Base-by-base conservation (phyloP, 2,797 vertebrate species). In the Coregonus sp. region DNA sequence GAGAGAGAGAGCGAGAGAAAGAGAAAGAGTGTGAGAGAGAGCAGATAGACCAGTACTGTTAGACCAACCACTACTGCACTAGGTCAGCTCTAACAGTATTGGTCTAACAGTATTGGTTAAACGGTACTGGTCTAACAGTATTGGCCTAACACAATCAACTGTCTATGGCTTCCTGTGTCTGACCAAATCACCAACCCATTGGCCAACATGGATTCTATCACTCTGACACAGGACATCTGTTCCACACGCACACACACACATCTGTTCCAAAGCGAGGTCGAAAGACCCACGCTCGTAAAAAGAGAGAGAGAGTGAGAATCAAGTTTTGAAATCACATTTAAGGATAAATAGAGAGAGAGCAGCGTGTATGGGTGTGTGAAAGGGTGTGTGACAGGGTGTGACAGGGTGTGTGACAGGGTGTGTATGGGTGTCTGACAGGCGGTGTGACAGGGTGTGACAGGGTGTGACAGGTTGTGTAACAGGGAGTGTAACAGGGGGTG, bases 201-300 rank as follows among this genome's bases (percentile, higher is more conserved):
- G 67, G 67, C 33, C 47, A 4, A 71, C 11, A 72, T 61, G 47
- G 1, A 18, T 35, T 35, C 4, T 33, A 25, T 65, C 14, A 20
- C 14, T 52, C 59, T 68, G 25, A 37, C 54, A 37, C 37, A 75
- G 54, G 47, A 59, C 29, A 11, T 16, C 47, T 6, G 18, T 18
- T 2, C 33, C 47, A 75, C 66, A 20, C 74, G 33, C 33, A 33
- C 33, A 33, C 2, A 35, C 35, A 35, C 35, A 35, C 1, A 35
- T 35, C 35, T 35, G 35, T 35, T 35, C 4, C 35, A 35, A 35
- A 35, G 35, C 35, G 35, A 68, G 82, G 50, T 78, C 76, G 86
- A 90, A 91, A 85, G 87, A 35, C 77, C 61, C 72, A 76, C 35
- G 80, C 84, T 90, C 78, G 82, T 35, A 66, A 54, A 11, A 81